phyloP scores from a whole-genome alignment of 2,113 vertebrate species.

The Corydoras sp. region DNA sequence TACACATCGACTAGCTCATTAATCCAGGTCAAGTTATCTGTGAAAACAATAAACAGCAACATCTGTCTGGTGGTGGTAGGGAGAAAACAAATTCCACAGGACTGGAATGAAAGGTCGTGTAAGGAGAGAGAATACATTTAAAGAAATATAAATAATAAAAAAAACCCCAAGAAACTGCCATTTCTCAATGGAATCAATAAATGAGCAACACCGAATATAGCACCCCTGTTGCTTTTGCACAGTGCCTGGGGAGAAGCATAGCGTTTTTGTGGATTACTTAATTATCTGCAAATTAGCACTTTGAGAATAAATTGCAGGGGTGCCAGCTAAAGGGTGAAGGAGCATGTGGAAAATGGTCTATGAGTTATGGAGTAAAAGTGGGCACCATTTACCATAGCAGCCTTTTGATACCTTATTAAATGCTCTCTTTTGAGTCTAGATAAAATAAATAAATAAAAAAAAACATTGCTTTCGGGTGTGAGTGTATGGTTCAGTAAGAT shows the following conservation, averaged over 20 bases:
- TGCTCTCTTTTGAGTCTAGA: too few relatives aligned
- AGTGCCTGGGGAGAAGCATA: constrained; percentile 57
- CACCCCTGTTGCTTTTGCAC: constrained; percentile 44
- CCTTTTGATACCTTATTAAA: constrained; percentile 16
- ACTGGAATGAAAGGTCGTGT: not conserved
- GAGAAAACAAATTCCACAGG: not conserved
- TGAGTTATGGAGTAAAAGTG: constrained; percentile 19
- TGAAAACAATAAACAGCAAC: constrained; percentile 28
- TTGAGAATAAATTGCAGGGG: constrained; percentile 59
- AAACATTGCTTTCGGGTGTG: too few relatives aligned
- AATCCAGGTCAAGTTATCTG: constrained; percentile 32
- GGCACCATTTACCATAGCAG: constrained; percentile 12
- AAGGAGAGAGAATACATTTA: constrained; percentile 4
- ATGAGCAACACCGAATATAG: constrained; percentile 61
- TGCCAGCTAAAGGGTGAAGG: constrained; percentile 41
- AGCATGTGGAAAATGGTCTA: not conserved
- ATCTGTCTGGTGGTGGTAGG: constrained; percentile 20
- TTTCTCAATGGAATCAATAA: constrained; percentile 54
- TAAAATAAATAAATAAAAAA: too few relatives aligned
- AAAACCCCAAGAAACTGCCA: constrained; percentile 52
- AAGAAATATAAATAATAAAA: not conserved
- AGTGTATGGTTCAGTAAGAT: too few relatives aligned
- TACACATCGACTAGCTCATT: constrained; percentile 25
- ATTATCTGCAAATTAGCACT: constrained; percentile 74
- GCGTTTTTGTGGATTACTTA: constrained; percentile 68